Evolutionary conservation across 2,113 vertebrate species (phyloP), one percentile per base, ranked within the genome.

Genomic region (Naja naja): DNA sequence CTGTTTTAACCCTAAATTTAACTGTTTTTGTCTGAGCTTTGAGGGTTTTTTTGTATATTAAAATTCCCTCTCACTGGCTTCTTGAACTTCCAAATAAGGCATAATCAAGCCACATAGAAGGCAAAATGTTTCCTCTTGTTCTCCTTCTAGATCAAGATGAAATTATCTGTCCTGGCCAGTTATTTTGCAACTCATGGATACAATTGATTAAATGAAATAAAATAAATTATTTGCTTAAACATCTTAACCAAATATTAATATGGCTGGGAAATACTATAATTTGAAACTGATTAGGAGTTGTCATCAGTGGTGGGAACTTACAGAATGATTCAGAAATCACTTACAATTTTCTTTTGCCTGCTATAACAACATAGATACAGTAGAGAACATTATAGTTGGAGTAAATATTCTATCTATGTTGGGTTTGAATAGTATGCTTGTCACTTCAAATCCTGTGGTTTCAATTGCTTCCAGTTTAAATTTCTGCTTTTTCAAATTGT

Each of bases 401-500:
- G 45, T 25, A n/a, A 52, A 39, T 56, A 0, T 60, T 39, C 87
- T 4, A 3, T 1, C 22, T 87, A 54, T 86, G 53, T 74, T 89
- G 92, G 92, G 49, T 87, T 92, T 95, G 89, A 74, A 95, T 91
- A 94, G 93, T 93, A 96, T 94, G 95, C 92, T 91, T 95, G 25
- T 0, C 23, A 8, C 89, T 91, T 39, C 94, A 60, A 94, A 96
- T 69, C 92, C 94, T 92, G 93, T 89, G 92, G 93, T 43, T 92
- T 54, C 87, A 93, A 88, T 60, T 69, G 94, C 85, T 97, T 97
- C 96, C 96, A 95, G 95, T 95, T 93, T 95, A 96, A 95, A 96
- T 96, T 97, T 95, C 95, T 96, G 95, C 95, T 96, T 91, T 94
- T 96, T 74, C 91, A 89, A 94, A 94, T 95, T 89, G 64, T 86